These are phyloP conservation scores for Plodia interpunctella DNA, from an alignment of 1,140 invertebrate genomes.

Conservation along the genomic window DNA sequence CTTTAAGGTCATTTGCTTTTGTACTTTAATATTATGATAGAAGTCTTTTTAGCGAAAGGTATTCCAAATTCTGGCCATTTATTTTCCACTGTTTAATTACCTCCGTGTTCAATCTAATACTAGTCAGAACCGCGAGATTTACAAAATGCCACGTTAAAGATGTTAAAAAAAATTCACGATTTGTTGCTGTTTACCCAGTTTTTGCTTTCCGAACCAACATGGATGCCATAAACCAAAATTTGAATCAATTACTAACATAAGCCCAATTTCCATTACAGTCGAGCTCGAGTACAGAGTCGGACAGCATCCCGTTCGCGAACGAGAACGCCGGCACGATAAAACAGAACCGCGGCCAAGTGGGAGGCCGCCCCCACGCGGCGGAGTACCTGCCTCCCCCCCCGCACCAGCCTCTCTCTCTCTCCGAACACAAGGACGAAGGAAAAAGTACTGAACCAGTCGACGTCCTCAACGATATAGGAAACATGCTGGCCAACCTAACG, in stretches of 20 bases:
- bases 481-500: constrained; percentile 96
- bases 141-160: too few relatives aligned
- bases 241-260: background rate
- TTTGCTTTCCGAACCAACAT: too few relatives aligned
- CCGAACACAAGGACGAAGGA: constrained; percentile 54
- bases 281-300: constrained; percentile 96
- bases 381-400: constrained; percentile 63
- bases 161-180: too few relatives aligned
- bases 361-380: constrained; percentile 68
- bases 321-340: constrained; percentile 99
- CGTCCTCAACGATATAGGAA: constrained; percentile 97
- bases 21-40: background rate
- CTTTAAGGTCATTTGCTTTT: constrained; percentile 83
- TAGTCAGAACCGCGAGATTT: too few relatives aligned
- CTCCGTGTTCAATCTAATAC: too few relatives aligned
- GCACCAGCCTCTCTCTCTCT: constrained; percentile 32
- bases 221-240: too few relatives aligned
- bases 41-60: background rate
- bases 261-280: constrained; percentile 80
- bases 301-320: constrained; percentile 98
- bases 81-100: too few relatives aligned
- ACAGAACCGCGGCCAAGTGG: constrained; percentile 73
- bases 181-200: too few relatives aligned
- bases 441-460: constrained; percentile 85
- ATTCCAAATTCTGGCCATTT: too few relatives aligned